Conservation (phyloP, 1,140 invertebrate species). For the Tetranychus cinnabarinus region DNA sequence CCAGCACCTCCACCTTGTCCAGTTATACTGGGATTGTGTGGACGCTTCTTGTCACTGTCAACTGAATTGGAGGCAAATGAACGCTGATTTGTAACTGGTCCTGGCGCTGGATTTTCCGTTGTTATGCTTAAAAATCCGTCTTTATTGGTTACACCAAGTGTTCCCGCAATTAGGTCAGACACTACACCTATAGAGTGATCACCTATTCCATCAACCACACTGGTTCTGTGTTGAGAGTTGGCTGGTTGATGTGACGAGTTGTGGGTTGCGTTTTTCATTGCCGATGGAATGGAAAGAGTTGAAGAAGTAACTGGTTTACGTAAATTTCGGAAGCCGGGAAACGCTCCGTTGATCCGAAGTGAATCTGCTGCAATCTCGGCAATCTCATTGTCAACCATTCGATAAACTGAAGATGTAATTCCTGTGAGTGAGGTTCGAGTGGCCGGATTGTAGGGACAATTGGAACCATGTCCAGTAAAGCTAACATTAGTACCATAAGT, state of each 20-base stretch:
- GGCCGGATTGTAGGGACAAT: no score
- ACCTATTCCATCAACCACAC: background rate
- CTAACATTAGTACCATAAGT: no score
- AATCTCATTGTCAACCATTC: slow-evolving; percentile 37
- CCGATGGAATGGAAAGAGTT: slow-evolving; percentile 77
- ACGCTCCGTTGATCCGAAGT: slow-evolving; percentile 79
- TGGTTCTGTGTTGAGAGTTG: no score
- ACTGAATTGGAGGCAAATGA: slow-evolving; percentile 9
- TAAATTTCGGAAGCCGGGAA: slow-evolving; percentile 86
- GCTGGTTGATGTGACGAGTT: no score
- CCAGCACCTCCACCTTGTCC: no score
- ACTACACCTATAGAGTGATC: slow-evolving; percentile 21
- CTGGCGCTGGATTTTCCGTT: slow-evolving; percentile 2
- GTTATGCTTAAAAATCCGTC: slow-evolving; percentile 8
- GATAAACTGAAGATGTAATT: background rate
- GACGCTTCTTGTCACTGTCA: slow-evolving; percentile 13
- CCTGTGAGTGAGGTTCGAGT: no score
- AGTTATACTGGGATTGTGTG: no score
- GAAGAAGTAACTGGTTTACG: slow-evolving; percentile 64
- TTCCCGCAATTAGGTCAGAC: background rate
- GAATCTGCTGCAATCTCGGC: slow-evolving; percentile 90
- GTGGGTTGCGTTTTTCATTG: slow-evolving; percentile 40
- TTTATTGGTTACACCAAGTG: slow-evolving; percentile 31
- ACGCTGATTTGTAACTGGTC: background rate
- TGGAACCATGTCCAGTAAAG: no score